Conservation (phyloP, 2,797 vertebrate genomes). For the Enteromius unitaeniatus region DNA sequence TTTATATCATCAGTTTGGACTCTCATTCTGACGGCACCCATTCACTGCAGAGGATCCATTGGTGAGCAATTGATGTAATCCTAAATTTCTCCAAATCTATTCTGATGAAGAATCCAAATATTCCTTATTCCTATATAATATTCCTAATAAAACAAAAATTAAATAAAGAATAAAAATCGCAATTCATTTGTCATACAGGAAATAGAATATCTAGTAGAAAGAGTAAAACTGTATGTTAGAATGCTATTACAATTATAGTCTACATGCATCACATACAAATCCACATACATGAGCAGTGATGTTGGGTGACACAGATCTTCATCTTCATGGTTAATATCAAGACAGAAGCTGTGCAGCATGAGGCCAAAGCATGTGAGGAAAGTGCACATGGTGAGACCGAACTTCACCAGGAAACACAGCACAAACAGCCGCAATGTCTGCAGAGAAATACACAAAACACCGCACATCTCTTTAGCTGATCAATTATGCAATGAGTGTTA, state of each 20-base stretch:
- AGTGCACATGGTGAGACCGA: slow-evolving; percentile 50
- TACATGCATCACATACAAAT: not conserved
- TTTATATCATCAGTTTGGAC: not conserved
- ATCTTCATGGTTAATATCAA: slow-evolving; percentile 48
- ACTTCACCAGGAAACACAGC: slow-evolving; percentile 57
- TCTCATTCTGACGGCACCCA: not conserved
- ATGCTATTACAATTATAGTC: not conserved
- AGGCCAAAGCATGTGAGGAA: slow-evolving; percentile 56
- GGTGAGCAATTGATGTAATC: not conserved
- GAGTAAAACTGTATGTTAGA: not conserved
- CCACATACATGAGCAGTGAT: slow-evolving; percentile 38
- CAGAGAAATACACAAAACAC: not conserved
- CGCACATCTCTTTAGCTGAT: not conserved
- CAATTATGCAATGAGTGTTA: not conserved
- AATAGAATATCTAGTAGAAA: not conserved
- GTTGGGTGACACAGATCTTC: slow-evolving; percentile 42
- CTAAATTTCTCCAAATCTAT: not conserved
- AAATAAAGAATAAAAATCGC: not conserved
- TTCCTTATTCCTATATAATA: not conserved
- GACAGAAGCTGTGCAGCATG: slow-evolving; percentile 55
- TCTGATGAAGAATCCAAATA: not conserved
- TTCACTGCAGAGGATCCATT: not conserved
- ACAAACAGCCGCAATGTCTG: slow-evolving; percentile 53
- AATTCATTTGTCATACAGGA: not conserved
- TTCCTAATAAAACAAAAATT: too few relatives aligned